These are phyloP conservation scores for Sebastes wilsoni DNA, from an alignment of 2,797 vertebrate genomes.

Conservation along the genomic window DNA sequence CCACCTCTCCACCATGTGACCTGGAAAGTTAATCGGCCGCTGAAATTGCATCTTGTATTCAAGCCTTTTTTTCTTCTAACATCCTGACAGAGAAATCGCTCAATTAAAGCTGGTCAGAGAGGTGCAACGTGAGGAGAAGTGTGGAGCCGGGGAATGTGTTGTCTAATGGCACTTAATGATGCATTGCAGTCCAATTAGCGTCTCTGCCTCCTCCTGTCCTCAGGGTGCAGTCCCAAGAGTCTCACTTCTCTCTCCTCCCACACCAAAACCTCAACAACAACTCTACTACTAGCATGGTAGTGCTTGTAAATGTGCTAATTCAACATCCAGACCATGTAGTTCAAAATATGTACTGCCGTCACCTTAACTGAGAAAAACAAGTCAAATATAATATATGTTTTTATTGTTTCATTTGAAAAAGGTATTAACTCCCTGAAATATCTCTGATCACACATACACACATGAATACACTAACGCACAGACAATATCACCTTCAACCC, in stretches of 20 bases:
- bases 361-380: not conserved
- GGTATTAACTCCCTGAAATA: not conserved
- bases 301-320: not conserved
- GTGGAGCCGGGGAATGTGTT: constrained; percentile 7
- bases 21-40: not conserved
- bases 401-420: not conserved
- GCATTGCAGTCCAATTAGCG: constrained; percentile 44
- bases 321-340: not conserved
- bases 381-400: not conserved
- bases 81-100: not conserved
- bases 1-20: not conserved
- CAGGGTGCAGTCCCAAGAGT: constrained; percentile 35
- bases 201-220: constrained; percentile 35
- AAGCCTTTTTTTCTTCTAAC: not conserved
- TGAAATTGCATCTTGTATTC: not conserved
- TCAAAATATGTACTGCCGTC: not conserved
- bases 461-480: not conserved
- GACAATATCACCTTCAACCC: not conserved
- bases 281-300: not conserved
- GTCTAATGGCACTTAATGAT: constrained; percentile 55
- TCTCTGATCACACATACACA: not conserved
- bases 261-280: not conserved
- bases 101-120: not conserved
- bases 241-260: constrained; percentile 12
- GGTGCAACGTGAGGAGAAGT: not conserved